Conservation (phyloP, 2,113 vertebrate species). For the Hassar affinis region DNA sequence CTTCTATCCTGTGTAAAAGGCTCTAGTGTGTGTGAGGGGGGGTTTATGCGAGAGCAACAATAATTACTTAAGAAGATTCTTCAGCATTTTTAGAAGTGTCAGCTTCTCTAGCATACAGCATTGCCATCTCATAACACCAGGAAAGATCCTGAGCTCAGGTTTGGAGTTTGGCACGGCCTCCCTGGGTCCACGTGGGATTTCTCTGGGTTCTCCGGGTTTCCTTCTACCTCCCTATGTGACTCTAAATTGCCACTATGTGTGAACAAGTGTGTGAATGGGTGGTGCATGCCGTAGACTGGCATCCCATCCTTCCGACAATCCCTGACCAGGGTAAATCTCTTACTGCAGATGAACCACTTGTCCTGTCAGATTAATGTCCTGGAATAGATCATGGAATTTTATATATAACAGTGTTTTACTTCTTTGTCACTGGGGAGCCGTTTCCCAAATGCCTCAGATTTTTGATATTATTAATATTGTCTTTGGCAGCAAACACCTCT, state of each 20-base stretch:
- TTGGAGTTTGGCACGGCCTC: not conserved
- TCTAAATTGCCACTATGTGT: not conserved
- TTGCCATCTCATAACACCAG: not conserved
- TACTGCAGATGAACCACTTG: slow-evolving; percentile 61
- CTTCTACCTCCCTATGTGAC: not conserved
- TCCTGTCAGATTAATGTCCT: slow-evolving; percentile 68
- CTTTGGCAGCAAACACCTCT: slow-evolving; percentile 38
- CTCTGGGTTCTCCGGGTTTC: not conserved
- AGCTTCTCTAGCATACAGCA: not conserved
- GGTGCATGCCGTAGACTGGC: not conserved
- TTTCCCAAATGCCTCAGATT: slow-evolving; percentile 61
- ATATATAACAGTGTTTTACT: not conserved
- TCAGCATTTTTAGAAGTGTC: slow-evolving; percentile 21
- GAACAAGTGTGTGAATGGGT: not conserved
- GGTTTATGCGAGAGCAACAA: slow-evolving; percentile 16
- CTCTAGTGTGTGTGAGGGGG: slow-evolving; percentile 25
- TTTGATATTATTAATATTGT: slow-evolving; percentile 57
- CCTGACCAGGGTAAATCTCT: not conserved
- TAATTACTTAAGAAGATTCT: slow-evolving; percentile 64
- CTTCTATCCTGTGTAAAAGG: slow-evolving; percentile 53
- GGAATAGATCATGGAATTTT: not conserved
- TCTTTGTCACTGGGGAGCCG: slow-evolving; percentile 49
- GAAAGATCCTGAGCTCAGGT: not conserved
- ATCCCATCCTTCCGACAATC: not conserved
- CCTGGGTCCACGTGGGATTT: not conserved